Base-by-base conservation (phyloP, 2,113 vertebrate genomes). In the Oryzias woworae region DNA sequence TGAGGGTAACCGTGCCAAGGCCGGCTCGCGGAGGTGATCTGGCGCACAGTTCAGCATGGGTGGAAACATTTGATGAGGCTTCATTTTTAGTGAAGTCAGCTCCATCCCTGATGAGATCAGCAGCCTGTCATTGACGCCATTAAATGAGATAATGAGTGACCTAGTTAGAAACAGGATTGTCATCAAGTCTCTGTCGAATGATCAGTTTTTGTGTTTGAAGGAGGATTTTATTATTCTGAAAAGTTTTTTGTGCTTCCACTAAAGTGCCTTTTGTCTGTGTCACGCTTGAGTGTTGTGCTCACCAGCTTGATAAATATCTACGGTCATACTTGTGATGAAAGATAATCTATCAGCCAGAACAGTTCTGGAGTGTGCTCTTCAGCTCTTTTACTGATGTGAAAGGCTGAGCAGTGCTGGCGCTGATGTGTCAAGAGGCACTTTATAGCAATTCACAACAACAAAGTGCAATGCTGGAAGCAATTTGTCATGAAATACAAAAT, bases 381-480 rank as follows among this genome's bases (percentile, higher is more conserved):
- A 74, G 14, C 69, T 73, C 22, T 4, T 64, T 73, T 63, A 78
- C 73, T 77, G 64, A 76, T 69, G 66, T 41, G 62, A 71, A 64
- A 54, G 58, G 67, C 53, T 75, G 74, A 66, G 75, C 67, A 70
- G 54, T 66, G 71, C 31, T 2, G 51, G 3, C 45, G 53, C 58
- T 68, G 78, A 73, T n/a, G 31, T 73, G 78, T 88, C 78, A 78
- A 88, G 74, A 80, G 78, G 66, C 76, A 74, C 78, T 80, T 80
- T 69, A 54, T 44, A 49, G 50, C 49, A 63, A 75, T 66, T 67
- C 74, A 49, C 31, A 77, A 69, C 74, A 82, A 75, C 73, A 75
- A 69, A 75, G 79, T 75, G 55, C 59, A 28, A 67, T 0, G 72
- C 82, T 51, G 15, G 43, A 82, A 69, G 82, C 78, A 66, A 77